These are phyloP conservation scores for Nephila pilipes DNA, from an alignment of 1,140 invertebrate species.

Conservation along the genomic window DNA sequence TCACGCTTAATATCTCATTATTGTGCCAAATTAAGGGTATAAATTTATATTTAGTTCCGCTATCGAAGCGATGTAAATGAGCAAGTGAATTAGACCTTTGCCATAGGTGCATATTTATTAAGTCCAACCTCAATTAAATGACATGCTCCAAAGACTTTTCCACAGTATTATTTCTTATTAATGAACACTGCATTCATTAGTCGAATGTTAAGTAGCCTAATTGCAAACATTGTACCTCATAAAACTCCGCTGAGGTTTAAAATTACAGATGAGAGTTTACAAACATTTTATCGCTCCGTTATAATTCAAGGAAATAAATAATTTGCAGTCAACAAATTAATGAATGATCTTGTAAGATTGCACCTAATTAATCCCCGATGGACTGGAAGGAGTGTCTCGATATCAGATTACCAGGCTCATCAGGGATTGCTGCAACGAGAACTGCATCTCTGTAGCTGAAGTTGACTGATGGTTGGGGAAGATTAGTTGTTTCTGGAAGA, in stretches of 20 bases:
- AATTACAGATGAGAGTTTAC: constrained; percentile 8
- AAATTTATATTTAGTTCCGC: background rate
- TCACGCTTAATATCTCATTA: background rate
- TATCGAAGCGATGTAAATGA: background rate
- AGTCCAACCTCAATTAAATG: background rate
- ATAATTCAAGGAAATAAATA: background rate
- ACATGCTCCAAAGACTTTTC: background rate
- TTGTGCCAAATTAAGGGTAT: background rate
- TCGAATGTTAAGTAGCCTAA: background rate
- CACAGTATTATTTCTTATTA: background rate
- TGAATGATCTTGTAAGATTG: constrained; percentile 6
- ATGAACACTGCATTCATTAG: background rate
- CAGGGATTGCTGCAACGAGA: background rate
- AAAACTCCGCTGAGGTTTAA: constrained; percentile 7
- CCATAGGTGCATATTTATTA: background rate
- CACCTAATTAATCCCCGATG: constrained; percentile 20
- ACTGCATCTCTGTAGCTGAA: background rate
- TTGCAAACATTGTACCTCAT: background rate
- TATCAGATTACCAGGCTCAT: background rate
- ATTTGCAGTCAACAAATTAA: background rate
- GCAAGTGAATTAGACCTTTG: constrained; percentile 23
- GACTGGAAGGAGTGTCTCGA: background rate
- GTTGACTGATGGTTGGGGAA: background rate
- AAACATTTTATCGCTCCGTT: background rate
- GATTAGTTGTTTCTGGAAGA: background rate